Percentiles rank a stretch among this genome's conserved stretches.
These are phyloP conservation scores for Lacerta agilis DNA, from an alignment of 2,797 vertebrate species.

Conservation along the genomic window DNA sequence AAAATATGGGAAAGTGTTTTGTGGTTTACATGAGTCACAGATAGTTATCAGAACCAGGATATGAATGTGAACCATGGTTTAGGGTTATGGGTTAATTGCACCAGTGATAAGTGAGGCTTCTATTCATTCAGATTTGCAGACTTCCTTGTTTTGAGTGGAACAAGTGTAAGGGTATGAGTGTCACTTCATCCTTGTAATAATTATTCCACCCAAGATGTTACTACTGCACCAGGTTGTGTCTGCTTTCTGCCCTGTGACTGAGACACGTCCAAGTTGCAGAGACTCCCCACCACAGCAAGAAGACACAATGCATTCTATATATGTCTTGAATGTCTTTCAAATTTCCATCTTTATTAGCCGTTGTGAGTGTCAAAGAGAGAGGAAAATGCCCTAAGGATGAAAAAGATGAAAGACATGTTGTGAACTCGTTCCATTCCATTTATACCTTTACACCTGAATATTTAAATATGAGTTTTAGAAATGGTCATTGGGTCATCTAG, in stretches of 20 bases:
- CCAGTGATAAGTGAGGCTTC: background rate
- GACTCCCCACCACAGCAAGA: background rate
- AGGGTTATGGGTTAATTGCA: background rate
- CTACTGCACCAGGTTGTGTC: too few species aligned
- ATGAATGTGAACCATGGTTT: background rate
- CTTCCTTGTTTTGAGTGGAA: background rate
- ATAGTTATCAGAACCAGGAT: background rate
- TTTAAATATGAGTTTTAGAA: background rate
- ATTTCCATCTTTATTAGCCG: background rate
- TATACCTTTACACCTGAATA: background rate
- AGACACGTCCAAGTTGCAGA: background rate
- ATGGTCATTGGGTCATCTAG: background rate
- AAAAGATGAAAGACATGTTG: background rate
- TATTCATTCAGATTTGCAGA: too few species aligned
- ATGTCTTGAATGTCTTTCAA: background rate
- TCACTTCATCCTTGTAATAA: background rate
- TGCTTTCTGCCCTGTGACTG: background rate
- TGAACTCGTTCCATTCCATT: background rate
- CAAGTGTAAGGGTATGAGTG: too few species aligned
- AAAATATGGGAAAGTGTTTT: background rate
- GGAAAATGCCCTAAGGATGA: background rate
- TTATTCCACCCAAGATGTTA: background rate
- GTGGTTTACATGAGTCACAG: background rate
- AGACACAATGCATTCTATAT: background rate
- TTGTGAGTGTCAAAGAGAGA: background rate